These are phyloP conservation scores for Upupa epops DNA, from an alignment of 2,113 vertebrate genomes.

Conservation along the genomic window DNA sequence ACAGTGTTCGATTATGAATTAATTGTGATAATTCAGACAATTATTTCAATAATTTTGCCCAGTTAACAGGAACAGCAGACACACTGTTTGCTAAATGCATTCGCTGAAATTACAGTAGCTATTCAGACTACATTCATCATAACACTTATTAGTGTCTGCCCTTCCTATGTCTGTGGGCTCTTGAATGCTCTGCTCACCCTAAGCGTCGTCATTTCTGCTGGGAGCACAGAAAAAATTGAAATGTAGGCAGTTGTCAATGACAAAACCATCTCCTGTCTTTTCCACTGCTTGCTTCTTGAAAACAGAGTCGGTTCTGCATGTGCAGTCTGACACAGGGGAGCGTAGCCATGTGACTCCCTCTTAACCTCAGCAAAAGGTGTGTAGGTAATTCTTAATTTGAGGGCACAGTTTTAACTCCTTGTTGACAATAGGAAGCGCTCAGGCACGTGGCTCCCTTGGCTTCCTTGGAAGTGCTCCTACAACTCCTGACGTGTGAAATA, in stretches of 20 bases:
- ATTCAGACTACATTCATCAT: conserved; percentile 4
- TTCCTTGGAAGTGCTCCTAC: neutral
- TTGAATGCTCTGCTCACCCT: neutral
- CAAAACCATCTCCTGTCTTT: conserved; percentile 13
- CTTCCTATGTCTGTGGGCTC: neutral
- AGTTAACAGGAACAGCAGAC: conserved; percentile 10
- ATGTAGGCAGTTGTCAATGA: conserved; percentile 33
- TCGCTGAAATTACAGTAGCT: conserved; percentile 26
- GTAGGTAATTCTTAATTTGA: neutral
- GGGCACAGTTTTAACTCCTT: neutral
- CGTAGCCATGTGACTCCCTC: neutral
- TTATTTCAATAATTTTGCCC: conserved; percentile 42
- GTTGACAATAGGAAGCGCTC: neutral
- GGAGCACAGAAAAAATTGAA: conserved; percentile 17
- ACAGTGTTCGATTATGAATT: conserved; percentile 11
- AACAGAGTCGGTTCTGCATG: conserved; percentile 8
- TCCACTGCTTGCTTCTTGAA: conserved; percentile 20
- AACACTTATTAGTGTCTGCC: neutral
- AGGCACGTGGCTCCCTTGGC: neutral
- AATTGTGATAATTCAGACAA: conserved; percentile 31
- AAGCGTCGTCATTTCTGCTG: conserved; percentile 4
- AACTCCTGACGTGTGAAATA: neutral
- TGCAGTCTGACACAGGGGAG: neutral
- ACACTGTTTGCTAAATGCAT: conserved; percentile 32
- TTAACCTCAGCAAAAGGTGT: neutral